These are phyloP conservation scores for Xestia c-nigrum DNA, from an alignment of 2,888 invertebrate species.

Conservation along the genomic window DNA sequence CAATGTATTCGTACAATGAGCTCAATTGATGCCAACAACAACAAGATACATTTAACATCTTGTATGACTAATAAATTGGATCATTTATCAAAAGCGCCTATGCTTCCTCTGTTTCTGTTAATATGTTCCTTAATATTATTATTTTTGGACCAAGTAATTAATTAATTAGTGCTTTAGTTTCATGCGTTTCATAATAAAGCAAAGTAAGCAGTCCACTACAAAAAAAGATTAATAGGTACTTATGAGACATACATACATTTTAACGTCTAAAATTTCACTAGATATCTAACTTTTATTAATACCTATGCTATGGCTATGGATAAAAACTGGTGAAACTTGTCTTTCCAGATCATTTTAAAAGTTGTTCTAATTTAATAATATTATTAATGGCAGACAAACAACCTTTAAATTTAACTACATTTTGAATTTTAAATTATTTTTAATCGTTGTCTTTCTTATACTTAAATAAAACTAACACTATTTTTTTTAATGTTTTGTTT, in stretches of 20 bases:
- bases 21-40: slow-evolving; percentile 58
- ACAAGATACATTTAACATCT: slow-evolving; percentile 34
- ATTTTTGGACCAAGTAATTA: slow-evolving; percentile 4
- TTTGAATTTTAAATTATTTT: background rate
- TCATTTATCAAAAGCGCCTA: slow-evolving; percentile 26
- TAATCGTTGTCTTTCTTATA: background rate
- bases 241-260: background rate
- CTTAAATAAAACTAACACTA: too few relatives aligned
- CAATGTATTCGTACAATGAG: slow-evolving; percentile 49
- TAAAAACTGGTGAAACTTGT: slow-evolving; percentile 6
- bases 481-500: too few relatives aligned
- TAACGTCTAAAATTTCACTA: background rate
- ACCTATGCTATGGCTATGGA: background rate
- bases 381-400: too few relatives aligned
- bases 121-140: background rate
- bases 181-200: slow-evolving; percentile 2
- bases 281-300: background rate
- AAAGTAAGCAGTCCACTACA: background rate
- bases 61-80: slow-evolving; percentile 37
- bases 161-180: slow-evolving; percentile 17
- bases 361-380: background rate
- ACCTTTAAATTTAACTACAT: background rate
- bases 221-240: background rate
- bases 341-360: background rate
- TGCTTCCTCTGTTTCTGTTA: slow-evolving; percentile 10